Conservation (phyloP, 2,888 invertebrate genomes). For the Antheraea yamamai region DNA sequence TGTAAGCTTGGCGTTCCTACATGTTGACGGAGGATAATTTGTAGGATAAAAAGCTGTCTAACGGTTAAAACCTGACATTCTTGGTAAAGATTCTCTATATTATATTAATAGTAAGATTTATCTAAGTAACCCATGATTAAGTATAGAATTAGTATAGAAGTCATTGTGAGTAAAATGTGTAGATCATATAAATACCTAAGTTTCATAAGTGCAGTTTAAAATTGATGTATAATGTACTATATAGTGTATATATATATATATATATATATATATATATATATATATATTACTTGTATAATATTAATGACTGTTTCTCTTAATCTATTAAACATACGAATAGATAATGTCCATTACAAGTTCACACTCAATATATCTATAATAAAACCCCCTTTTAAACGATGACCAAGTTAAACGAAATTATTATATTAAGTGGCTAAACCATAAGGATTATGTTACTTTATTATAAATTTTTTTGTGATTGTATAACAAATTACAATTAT, state of each 20-base stretch:
- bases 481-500: no score
- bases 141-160: not conserved
- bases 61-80: no score
- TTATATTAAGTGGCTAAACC: no score
- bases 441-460: no score
- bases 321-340: not conserved
- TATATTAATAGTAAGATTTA: not conserved
- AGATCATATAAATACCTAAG: constrained; percentile 18
- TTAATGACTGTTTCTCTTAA: not conserved
- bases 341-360: not conserved
- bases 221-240: not conserved
- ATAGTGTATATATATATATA: no score
- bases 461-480: no score
- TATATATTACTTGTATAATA: not conserved
- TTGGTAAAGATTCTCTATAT: no score
- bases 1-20: no score
- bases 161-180: constrained; percentile 8
- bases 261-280: no score
- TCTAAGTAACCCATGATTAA: not conserved
- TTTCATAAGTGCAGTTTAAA: constrained; percentile 26
- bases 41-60: no score
- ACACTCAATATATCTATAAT: not conserved
- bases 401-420: not conserved
- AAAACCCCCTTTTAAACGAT: not conserved
- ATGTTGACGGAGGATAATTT: no score